These are phyloP conservation scores for Sarcophaga variegata DNA, from an alignment of 2,888 invertebrate species.

Conservation along the genomic window DNA sequence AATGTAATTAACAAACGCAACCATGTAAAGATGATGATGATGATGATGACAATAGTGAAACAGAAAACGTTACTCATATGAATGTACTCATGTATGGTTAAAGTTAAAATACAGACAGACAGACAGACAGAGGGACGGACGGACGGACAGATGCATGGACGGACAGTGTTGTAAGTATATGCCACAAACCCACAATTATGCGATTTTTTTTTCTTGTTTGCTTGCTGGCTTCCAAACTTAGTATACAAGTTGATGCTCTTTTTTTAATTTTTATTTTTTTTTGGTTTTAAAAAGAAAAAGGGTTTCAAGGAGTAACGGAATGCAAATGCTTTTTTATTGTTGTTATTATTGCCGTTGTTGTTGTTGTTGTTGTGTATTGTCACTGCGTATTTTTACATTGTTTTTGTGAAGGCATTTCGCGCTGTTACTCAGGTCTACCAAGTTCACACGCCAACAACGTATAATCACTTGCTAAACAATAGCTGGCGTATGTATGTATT, in stretches of 20 bases:
- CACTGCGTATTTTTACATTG: constrained; percentile 62
- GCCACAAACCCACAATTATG: constrained; percentile 58
- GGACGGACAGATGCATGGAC: not conserved
- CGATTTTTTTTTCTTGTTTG: constrained; percentile 25
- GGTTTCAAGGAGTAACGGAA: constrained; percentile 65
- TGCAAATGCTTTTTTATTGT: constrained; percentile 48
- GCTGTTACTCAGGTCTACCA: constrained; percentile 35
- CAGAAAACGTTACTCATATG: too few relatives aligned
- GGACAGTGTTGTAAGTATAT: too few relatives aligned
- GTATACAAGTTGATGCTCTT: constrained; percentile 39
- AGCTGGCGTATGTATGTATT: constrained; percentile 32
- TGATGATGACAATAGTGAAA: constrained; percentile 65
- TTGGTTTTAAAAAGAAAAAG: constrained; percentile 20
- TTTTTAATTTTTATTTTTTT: not conserved
- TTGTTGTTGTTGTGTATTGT: constrained; percentile 58
- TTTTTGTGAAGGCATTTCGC: constrained; percentile 7
- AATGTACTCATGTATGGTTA: not conserved
- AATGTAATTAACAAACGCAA: constrained; percentile 65
- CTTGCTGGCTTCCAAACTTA: not conserved
- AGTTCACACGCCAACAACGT: constrained; percentile 70
- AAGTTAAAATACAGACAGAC: not conserved
- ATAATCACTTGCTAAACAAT: constrained; percentile 69
- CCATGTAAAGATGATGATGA: constrained; percentile 66
- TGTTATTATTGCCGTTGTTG: constrained; percentile 43
- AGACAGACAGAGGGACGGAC: constrained; percentile 17